Evolutionary conservation across 2,113 vertebrate genomes (phyloP).

Genomic region (Phylloscopus trochiloides): DNA sequence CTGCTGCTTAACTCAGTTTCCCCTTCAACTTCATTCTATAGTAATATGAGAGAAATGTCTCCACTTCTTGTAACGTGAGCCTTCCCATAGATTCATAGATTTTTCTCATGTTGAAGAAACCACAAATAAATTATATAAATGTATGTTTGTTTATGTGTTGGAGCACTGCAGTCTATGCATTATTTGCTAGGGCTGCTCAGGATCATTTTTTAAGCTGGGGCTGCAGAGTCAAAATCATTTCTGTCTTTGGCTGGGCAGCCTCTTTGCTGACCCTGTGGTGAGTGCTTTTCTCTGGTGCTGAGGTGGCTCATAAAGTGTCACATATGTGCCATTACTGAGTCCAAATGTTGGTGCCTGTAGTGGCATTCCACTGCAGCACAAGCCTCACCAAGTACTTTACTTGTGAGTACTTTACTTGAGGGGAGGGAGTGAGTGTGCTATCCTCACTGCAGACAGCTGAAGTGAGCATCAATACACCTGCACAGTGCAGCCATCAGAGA

Average conservation of each 20-base stretch:
- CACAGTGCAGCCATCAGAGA: background rate
- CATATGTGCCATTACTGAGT: background rate
- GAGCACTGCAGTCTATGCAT: background rate
- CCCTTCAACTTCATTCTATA: background rate
- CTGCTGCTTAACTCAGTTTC: background rate
- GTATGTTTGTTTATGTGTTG: background rate
- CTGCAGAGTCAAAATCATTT: background rate
- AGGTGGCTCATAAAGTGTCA: background rate
- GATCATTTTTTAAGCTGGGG: background rate
- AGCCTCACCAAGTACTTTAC: background rate
- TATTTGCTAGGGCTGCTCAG: background rate
- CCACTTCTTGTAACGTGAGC: background rate
- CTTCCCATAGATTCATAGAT: background rate
- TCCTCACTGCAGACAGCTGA: background rate
- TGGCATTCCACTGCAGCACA: background rate
- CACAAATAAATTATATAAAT: background rate
- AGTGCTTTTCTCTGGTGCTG: background rate
- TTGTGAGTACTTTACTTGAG: too few species aligned
- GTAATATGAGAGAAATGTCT: background rate
- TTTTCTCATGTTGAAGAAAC: background rate
- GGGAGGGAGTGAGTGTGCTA: background rate
- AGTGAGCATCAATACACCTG: background rate
- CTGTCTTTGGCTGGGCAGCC: background rate
- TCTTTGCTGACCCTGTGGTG: background rate
- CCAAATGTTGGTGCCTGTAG: rapidly evolving